A percentile compares a stretch with the other conserved stretches of the same genome.
Conservation (phyloP, 1,140 invertebrate genomes). For the Wasmannia auropunctata region DNA sequence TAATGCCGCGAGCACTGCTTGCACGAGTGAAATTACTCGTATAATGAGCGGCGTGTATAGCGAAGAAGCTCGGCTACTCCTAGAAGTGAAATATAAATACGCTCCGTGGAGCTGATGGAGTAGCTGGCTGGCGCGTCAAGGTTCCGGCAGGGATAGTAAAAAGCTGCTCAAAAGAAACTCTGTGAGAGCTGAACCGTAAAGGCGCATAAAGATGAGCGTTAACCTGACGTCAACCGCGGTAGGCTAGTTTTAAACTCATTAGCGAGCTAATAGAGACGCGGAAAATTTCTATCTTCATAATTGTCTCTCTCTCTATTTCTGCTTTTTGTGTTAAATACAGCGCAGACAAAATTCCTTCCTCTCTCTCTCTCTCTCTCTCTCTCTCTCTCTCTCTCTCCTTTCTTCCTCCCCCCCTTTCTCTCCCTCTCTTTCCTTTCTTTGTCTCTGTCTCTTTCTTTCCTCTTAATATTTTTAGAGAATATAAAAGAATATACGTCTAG, state of each 20-base stretch:
- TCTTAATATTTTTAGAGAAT: no score
- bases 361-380: not conserved
- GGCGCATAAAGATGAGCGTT: slow-evolving; percentile 57
- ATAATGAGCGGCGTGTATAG: slow-evolving; percentile 38
- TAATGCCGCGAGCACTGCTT: slow-evolving; percentile 14
- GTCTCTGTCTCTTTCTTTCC: no score
- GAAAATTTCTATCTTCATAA: slow-evolving; percentile 15
- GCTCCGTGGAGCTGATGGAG: slow-evolving; percentile 32
- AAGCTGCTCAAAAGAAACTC: slow-evolving; percentile 45
- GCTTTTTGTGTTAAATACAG: slow-evolving; percentile 2
- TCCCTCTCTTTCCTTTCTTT: not conserved
- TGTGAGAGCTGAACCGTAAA: slow-evolving; percentile 52
- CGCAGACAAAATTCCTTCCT: not conserved
- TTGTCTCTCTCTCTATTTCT: not conserved
- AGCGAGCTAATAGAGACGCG: slow-evolving; percentile 44
- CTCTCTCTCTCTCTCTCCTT: not conserved
- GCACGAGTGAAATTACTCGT: slow-evolving; percentile 45
- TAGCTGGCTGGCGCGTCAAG: slow-evolving; percentile 31
- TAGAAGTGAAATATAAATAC: slow-evolving; percentile 45
- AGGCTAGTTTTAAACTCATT: slow-evolving; percentile 58
- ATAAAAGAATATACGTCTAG: not conserved
- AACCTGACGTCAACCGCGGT: slow-evolving; percentile 43
- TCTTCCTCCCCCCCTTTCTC: no score
- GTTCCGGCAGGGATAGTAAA: slow-evolving; percentile 10
- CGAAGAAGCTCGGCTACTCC: slow-evolving; percentile 15